These are phyloP conservation scores for Hirundichthys speculiger DNA, from an alignment of 2,113 vertebrate genomes.

Conservation along the genomic window DNA sequence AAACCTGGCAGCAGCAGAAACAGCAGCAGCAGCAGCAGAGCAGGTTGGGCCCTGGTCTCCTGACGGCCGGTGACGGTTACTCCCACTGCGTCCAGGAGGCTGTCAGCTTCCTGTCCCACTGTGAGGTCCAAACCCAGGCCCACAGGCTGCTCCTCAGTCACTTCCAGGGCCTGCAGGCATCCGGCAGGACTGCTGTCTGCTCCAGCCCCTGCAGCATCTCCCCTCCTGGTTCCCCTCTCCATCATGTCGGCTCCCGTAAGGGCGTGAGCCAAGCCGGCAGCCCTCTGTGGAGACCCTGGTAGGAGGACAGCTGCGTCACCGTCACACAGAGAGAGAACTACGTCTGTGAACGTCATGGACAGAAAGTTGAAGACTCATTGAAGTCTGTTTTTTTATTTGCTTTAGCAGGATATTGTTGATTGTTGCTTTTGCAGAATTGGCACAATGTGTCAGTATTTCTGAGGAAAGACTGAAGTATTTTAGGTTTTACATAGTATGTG, in stretches of 20 bases:
- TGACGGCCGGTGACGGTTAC: constrained; percentile 67
- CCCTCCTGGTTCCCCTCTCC: constrained; percentile 62
- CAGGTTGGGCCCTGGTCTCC: constrained; percentile 4
- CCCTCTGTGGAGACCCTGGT: constrained; percentile 82
- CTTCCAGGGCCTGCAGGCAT: constrained; percentile 67
- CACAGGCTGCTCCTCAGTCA: constrained; percentile 69
- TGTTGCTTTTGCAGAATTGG: constrained; percentile 29
- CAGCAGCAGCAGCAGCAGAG: constrained; percentile 56
- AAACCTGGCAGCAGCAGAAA: constrained; percentile 64
- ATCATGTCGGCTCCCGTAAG: constrained; percentile 54
- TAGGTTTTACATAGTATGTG: constrained; percentile 54
- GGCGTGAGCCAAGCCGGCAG: constrained; percentile 34
- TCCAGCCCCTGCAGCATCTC: constrained; percentile 23
- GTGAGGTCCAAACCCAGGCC: constrained; percentile 65
- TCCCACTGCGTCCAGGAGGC: constrained; percentile 78
- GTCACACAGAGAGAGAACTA: constrained; percentile 43
- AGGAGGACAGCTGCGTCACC: constrained; percentile 36
- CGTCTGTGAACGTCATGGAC: constrained; percentile 68
- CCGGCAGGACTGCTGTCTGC: constrained; percentile 38
- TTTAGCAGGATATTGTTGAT: constrained; percentile 29
- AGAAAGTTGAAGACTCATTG: constrained; percentile 57
- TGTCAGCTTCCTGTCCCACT: constrained; percentile 72
- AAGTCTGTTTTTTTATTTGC: constrained; percentile 46
- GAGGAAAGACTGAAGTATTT: constrained; percentile 50
- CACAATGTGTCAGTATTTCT: constrained; percentile 42